Base-by-base conservation (phyloP, 2,888 invertebrate genomes). In the Drosophila mercatorum region DNA sequence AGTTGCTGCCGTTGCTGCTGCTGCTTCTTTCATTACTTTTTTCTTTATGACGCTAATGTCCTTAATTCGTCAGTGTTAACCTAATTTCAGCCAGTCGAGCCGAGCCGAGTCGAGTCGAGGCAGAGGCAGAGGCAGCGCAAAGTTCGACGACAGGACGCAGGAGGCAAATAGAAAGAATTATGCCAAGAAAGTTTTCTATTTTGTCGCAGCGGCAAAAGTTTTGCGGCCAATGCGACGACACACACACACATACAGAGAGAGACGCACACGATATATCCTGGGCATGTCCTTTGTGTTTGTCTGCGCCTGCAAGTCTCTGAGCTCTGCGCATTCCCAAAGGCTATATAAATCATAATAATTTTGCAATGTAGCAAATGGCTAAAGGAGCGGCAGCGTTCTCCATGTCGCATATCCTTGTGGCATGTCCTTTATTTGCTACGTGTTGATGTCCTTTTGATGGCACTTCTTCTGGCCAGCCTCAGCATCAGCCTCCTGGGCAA, bases 381-480 rank as follows among this genome's bases (percentile, higher is more conserved):
- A 78, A 85, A 78, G 80, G 71, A 71, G 64, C 71, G 71, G 64
- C 72, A 70, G 60, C 83, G 68, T 75, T 75, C 69, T 68, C 64
- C 59, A 62, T 77, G 68, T 80, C 80, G 89, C 89, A 87, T 89
- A 84, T 89, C 89, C 89, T 88, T 87, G 89, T 87, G 90, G 86
- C 90, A 87, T 87, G 90, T 87, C 90, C 87, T 90, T 90, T 87
- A 87, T 90, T 90, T 90, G 87, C 87, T 87, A 87, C 87, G 87
- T 87, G 87, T 87, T 87, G 87, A 87, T 90, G 87, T 90, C 87
- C 87, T 87, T 90, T 90, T 90, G 90, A 90, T 90, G 86, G 84
- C 84, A 82, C 90, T 83, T 83, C 89, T 72, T 66, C 73, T 56
- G 51, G 62, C 66, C 66, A 36, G 44, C 28, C 49, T 49, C 49